phyloP scores from a whole-genome alignment of 2,888 invertebrate genomes.

The Dendrolimus pini region DNA sequence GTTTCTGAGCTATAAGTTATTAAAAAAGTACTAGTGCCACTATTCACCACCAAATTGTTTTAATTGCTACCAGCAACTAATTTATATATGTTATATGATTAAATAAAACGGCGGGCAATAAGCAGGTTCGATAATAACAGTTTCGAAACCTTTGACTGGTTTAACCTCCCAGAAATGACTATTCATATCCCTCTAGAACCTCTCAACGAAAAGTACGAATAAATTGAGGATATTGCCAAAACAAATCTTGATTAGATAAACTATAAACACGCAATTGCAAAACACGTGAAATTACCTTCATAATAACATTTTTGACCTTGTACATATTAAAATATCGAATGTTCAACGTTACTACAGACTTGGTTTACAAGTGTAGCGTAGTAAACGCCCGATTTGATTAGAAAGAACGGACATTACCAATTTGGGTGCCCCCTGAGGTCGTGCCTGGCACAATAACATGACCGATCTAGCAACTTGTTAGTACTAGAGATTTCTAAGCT shows the following conservation, averaged over 20 bases:
- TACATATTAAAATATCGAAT: not conserved
- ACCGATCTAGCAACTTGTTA: not conserved
- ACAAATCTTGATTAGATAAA: not conserved
- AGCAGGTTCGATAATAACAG: no score
- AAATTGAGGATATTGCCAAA: not conserved
- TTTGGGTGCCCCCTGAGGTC: slow-evolving; percentile 47
- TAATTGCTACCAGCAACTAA: no score
- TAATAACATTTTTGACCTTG: not conserved
- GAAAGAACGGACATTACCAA: slow-evolving; percentile 65
- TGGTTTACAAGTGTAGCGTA: slow-evolving; percentile 20
- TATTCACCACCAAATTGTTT: no score
- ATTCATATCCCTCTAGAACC: no score
- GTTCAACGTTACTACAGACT: not conserved
- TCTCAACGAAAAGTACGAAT: no score
- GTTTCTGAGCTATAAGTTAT: no score
- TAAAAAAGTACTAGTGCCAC: no score
- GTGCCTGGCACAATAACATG: slow-evolving; percentile 12
- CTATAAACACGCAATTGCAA: not conserved
- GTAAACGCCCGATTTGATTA: slow-evolving; percentile 50
- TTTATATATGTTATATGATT: no score
- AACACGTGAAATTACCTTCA: not conserved
- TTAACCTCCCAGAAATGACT: no score
- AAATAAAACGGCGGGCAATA: no score
- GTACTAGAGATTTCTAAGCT: not conserved
- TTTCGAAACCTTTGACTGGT: no score